Percentiles rank a stretch among this genome's conserved stretches.
Conservation (phyloP, 2,888 invertebrate species). For the Cotesia congregata region DNA sequence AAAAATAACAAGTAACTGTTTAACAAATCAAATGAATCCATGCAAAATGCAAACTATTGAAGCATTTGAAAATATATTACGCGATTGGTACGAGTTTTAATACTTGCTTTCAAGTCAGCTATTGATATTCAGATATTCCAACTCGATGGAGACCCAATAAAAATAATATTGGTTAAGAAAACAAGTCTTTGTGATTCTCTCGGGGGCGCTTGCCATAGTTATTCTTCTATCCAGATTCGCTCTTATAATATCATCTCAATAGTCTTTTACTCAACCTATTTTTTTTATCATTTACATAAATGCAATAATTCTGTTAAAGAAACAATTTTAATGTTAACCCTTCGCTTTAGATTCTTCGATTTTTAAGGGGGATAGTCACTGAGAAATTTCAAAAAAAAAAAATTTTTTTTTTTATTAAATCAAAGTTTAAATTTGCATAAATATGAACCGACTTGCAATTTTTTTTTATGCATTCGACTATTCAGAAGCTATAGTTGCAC, state of each 20-base stretch:
- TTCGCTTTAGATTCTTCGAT: background rate
- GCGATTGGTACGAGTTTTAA: conserved; percentile 11
- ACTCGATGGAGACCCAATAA: conserved; percentile 58
- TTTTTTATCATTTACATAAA: conserved; percentile 57
- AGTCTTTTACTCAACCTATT: background rate
- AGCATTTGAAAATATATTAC: conserved; percentile 14
- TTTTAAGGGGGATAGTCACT: no score
- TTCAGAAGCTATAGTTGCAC: no score
- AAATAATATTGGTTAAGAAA: conserved; percentile 66
- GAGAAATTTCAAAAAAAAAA: no score
- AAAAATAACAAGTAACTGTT: background rate
- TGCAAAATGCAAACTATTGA: conserved; percentile 2
- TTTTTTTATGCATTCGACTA: no score
- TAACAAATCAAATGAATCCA: background rate
- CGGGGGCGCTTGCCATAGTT: conserved; percentile 52
- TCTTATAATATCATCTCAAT: conserved; percentile 22
- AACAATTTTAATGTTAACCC: conserved; percentile 22
- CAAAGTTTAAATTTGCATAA: no score
- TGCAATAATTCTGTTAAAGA: conserved; percentile 59
- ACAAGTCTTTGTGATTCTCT: conserved; percentile 52
- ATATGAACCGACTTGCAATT: no score
- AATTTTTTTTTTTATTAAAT: no score
- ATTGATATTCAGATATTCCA: conserved; percentile 67
- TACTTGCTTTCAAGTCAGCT: conserved; percentile 36
- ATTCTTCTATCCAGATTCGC: conserved; percentile 58